Evolutionary conservation across 2,797 vertebrate species (phyloP), one percentile per base, ranked within the genome.

Genomic region (Selene dorsalis): DNA sequence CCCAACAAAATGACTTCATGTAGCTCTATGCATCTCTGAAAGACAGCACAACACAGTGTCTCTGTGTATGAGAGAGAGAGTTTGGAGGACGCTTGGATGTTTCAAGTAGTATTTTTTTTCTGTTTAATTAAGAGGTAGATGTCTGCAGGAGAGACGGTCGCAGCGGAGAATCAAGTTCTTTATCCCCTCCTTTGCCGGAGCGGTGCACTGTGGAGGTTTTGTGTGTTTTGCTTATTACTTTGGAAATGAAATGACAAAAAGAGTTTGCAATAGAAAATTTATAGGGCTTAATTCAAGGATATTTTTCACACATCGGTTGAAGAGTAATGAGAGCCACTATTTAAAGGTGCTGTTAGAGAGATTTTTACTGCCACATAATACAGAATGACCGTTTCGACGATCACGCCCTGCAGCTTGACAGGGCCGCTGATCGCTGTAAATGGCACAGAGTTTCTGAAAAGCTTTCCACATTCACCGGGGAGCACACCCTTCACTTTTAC

Each of bases 231-330:
- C 45, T 80, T 75, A 64, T 87, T 80, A 61, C 71, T 73, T 72
- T 41, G 58, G 18, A 82, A 74, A 83, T 61, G 0, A 75, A 82
- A 80, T 77, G 39, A 74, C 71, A 82, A n/a, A 73, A 63, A 57
- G 59, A 47, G 41, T 78, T 68, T 66, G 63, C 77, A 67, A 50
- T 66, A 83, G 73, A 58, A 66, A 69, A 76, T 84, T 84, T 70
- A 72, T 24, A 60, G 14, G 45, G 20, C 82, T 87, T 85, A 69
- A 79, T 86, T 84, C 56, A 39, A 73, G 77, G 35, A 38, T 79
- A 68, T 84, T 87, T 87, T 87, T 85, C 66, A 82, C 67, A 76
- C 73, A 55, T 80, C 73, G 56, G 69, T 79, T 75, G 43, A 87
- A 68, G 65, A n/a, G 66, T 89, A 84, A 90, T 87, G 80, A 85